phyloP scores from a whole-genome alignment of 2,113 vertebrate genomes.

The Galemys pyrenaicus region DNA sequence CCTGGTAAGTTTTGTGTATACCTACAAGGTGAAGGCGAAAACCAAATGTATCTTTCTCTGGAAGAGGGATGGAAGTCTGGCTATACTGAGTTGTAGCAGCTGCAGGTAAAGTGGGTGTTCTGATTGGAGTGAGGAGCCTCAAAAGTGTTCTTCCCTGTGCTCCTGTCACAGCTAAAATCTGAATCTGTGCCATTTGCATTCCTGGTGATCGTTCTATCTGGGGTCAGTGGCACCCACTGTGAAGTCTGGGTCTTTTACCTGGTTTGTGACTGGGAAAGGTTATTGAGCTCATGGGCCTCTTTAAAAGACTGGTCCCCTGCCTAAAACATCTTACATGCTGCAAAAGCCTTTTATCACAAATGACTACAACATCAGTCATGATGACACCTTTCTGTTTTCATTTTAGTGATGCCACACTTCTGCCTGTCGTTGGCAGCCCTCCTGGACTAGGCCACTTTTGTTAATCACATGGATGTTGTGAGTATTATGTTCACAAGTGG shows the following conservation, averaged over 20 bases:
- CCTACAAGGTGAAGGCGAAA: slow-evolving; percentile 20
- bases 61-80: neutral
- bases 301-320: slow-evolving; percentile 1
- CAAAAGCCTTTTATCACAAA: slow-evolving; percentile 57
- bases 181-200: neutral
- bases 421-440: slow-evolving; percentile 53
- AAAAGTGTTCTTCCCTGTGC: neutral
- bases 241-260: neutral
- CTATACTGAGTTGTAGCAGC: neutral
- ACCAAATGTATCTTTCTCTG: neutral
- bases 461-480: slow-evolving; percentile 62
- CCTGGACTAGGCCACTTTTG: slow-evolving; percentile 45
- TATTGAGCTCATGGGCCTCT: neutral
- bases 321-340: slow-evolving; percentile 38
- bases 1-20: neutral
- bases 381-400: slow-evolving; percentile 64
- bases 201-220: neutral
- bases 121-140: neutral
- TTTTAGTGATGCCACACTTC: slow-evolving; percentile 57
- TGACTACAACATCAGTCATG: slow-evolving; percentile 53
- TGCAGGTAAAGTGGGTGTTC: neutral
- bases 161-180: neutral
- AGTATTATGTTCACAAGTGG: slow-evolving; percentile 68
- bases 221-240: neutral
- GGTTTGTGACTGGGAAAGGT: neutral